Evolutionary conservation across 2,797 vertebrate species (phyloP).

Genomic region (Tenualosa thibaudeaui): DNA sequence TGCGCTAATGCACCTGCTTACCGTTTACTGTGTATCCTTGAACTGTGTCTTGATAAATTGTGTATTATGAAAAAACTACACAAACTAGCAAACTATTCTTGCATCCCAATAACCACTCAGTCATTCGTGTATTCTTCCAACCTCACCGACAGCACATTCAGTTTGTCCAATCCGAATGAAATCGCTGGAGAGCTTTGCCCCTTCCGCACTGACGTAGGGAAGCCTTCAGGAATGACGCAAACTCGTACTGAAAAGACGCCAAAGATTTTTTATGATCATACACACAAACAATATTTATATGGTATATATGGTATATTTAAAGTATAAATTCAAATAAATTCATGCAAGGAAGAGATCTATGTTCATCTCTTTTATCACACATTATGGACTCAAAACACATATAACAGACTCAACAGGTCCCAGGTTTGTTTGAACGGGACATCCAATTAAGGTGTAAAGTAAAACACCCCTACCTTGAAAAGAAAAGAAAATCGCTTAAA

Average conservation of each 20-base stretch:
- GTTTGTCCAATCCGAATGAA: constrained; percentile 1
- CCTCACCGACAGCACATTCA: not conserved
- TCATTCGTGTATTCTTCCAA: not conserved
- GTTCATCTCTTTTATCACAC: no score
- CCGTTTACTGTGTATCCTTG: not conserved
- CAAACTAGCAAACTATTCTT: not conserved
- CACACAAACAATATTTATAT: no score
- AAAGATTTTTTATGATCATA: no score
- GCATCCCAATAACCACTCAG: constrained; percentile 15
- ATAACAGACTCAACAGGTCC: no score
- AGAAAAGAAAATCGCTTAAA: no score
- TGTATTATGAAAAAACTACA: not conserved
- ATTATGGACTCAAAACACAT: no score
- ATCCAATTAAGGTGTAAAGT: no score
- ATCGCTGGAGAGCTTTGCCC: not conserved
- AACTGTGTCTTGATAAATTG: not conserved
- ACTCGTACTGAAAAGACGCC: not conserved
- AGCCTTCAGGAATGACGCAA: not conserved
- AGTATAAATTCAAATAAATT: no score
- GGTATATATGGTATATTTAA: no score
- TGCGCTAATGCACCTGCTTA: constrained; percentile 1
- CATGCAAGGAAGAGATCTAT: no score
- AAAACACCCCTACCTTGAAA: no score
- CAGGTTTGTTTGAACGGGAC: no score
- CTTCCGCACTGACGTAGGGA: constrained; percentile 3